These are phyloP conservation scores for Festucalex cinctus DNA, from an alignment of 2,113 vertebrate genomes.

Conservation along the genomic window DNA sequence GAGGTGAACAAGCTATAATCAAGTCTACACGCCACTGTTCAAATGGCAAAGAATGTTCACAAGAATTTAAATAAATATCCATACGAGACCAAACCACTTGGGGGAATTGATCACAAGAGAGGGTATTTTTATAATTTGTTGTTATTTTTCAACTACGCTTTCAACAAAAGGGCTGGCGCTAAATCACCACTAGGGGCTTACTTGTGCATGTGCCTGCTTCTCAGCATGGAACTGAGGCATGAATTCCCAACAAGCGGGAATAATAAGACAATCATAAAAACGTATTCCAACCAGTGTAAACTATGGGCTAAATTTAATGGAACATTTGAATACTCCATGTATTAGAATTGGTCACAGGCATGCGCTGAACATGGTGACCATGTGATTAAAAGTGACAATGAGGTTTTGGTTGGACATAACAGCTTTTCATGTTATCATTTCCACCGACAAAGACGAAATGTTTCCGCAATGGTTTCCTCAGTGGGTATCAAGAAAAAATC, in stretches of 20 bases:
- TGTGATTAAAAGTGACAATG: constrained; percentile 6
- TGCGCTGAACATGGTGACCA: constrained; percentile 18
- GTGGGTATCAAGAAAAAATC: constrained; percentile 74
- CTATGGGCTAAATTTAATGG: constrained; percentile 19
- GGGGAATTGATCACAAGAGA: too few relatives aligned
- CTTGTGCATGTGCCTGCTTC: background rate
- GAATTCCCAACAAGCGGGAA: background rate
- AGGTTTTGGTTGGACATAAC: background rate
- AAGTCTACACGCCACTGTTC: too few relatives aligned
- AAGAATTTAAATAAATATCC: too few relatives aligned
- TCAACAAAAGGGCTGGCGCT: too few relatives aligned
- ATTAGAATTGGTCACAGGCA: constrained; percentile 49
- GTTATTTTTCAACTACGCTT: too few relatives aligned
- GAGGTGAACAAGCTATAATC: too few relatives aligned
- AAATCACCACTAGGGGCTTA: too few relatives aligned
- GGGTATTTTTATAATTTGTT: too few relatives aligned
- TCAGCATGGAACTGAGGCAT: constrained; percentile 22
- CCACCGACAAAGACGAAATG: background rate
- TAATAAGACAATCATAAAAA: background rate
- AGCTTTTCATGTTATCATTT: constrained; percentile 26
- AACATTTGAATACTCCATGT: constrained; percentile 43
- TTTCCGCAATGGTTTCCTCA: constrained; percentile 33
- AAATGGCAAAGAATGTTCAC: too few relatives aligned
- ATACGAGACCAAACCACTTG: too few relatives aligned
- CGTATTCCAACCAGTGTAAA: background rate